Evolutionary conservation across 1,140 invertebrate species (phyloP).

Genomic region (Bradysia coprophila): DNA sequence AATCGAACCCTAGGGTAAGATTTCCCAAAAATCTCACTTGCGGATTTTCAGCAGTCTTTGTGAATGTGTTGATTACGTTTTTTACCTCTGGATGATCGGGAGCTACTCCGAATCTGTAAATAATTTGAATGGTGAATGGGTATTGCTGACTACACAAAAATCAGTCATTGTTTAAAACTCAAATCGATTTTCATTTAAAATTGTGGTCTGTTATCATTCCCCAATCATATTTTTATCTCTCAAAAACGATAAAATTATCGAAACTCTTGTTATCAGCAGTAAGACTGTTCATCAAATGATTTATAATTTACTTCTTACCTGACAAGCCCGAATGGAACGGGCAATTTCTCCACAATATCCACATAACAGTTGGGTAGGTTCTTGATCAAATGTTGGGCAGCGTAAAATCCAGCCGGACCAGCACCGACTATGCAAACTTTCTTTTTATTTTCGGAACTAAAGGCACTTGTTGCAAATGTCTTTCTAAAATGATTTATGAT

Average conservation of each 20-base stretch:
- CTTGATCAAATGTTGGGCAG: slow-evolving; percentile 83
- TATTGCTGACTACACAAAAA: neutral
- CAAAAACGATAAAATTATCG: too few relatives aligned
- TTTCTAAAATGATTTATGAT: too few relatives aligned
- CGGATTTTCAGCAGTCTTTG: slow-evolving; percentile 63
- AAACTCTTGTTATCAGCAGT: too few relatives aligned
- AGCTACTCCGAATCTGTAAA: slow-evolving; percentile 80
- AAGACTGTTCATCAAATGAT: too few relatives aligned
- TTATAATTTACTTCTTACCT: too few relatives aligned
- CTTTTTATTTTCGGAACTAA: slow-evolving; percentile 7
- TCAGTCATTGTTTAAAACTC: too few relatives aligned
- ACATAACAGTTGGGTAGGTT: slow-evolving; percentile 43
- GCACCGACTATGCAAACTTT: slow-evolving; percentile 78
- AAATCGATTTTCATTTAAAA: too few relatives aligned
- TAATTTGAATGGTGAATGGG: too few relatives aligned
- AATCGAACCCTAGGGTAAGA: slow-evolving; percentile 66
- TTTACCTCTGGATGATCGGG: slow-evolving; percentile 98
- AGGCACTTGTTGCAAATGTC: too few relatives aligned
- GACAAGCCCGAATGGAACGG: slow-evolving; percentile 95
- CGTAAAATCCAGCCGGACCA: slow-evolving; percentile 95
- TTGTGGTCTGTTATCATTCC: too few relatives aligned
- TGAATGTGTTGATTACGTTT: slow-evolving; percentile 93
- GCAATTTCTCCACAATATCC: slow-evolving; percentile 87
- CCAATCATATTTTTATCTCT: too few relatives aligned
- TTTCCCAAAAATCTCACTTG: slow-evolving; percentile 83